These are phyloP conservation scores for Eupristina koningsbergeri DNA, from an alignment of 1,140 invertebrate species.

Conservation along the genomic window DNA sequence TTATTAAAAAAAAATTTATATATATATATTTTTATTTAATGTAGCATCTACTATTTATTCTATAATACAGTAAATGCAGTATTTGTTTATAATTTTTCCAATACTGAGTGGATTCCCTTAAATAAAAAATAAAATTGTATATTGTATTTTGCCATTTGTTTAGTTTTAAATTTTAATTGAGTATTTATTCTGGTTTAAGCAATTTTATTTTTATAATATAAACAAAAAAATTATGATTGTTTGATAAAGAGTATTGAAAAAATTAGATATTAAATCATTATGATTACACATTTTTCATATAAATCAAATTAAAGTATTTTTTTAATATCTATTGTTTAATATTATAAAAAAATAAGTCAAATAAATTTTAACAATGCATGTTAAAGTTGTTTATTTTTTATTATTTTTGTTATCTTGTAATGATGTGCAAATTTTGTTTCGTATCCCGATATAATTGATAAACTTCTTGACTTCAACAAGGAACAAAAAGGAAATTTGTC, in stretches of 20 bases:
- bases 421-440: constrained; percentile 11
- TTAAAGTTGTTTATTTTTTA: not conserved
- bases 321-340: not conserved
- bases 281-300: no score
- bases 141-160: constrained; percentile 55
- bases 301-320: constrained; percentile 24
- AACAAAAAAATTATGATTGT: constrained; percentile 18
- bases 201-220: constrained; percentile 44
- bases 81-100: constrained; percentile 54
- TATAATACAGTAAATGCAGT: constrained; percentile 63
- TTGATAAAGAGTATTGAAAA: no score
- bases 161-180: constrained; percentile 42
- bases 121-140: constrained; percentile 39
- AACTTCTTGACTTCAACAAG: constrained; percentile 63
- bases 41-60: constrained; percentile 61
- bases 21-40: constrained; percentile 59
- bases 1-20: constrained; percentile 63
- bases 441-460: constrained; percentile 1
- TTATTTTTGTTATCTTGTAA: not conserved
- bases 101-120: constrained; percentile 43
- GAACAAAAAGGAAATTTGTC: constrained; percentile 50
- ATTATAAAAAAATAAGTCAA: constrained; percentile 4
- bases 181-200: constrained; percentile 36
- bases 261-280: no score
- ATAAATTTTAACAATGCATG: constrained; percentile 3